Conservation (phyloP, 2,113 vertebrate species). For the Phrynosoma blainvillii region DNA sequence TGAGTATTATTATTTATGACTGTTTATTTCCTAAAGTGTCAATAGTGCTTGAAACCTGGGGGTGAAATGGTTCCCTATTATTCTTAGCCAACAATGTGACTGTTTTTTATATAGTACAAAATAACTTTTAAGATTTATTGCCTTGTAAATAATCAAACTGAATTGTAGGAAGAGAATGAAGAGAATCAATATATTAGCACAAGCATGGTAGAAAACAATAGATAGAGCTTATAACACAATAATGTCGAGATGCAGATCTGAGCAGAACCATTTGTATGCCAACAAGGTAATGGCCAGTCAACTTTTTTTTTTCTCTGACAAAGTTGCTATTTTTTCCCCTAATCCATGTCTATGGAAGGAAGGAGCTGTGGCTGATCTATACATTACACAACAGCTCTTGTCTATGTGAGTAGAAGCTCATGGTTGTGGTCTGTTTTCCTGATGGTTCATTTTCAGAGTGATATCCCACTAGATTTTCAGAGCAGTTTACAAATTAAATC, state of each 20-base stretch:
- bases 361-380: background rate
- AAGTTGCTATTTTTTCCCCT: background rate
- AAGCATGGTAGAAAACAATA: background rate
- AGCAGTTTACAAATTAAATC: too few relatives aligned
- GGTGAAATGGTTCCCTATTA: background rate
- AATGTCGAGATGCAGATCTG: background rate
- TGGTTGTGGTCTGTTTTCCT: too few relatives aligned
- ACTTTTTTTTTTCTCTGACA: background rate
- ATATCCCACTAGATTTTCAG: too few relatives aligned
- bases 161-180: background rate
- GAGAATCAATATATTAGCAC: background rate
- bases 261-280: background rate
- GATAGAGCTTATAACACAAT: background rate
- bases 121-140: background rate
- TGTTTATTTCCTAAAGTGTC: background rate
- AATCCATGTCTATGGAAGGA: background rate
- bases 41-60: background rate
- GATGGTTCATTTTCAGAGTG: too few relatives aligned
- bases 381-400: too few relatives aligned
- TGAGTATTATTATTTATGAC: conserved; percentile 17
- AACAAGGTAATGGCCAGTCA: background rate
- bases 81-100: background rate
- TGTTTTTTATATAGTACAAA: background rate
- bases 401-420: too few relatives aligned
- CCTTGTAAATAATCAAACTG: background rate